These are phyloP conservation scores for Stenchaetothrips biformis DNA, from an alignment of 2,888 invertebrate genomes.

Conservation along the genomic window DNA sequence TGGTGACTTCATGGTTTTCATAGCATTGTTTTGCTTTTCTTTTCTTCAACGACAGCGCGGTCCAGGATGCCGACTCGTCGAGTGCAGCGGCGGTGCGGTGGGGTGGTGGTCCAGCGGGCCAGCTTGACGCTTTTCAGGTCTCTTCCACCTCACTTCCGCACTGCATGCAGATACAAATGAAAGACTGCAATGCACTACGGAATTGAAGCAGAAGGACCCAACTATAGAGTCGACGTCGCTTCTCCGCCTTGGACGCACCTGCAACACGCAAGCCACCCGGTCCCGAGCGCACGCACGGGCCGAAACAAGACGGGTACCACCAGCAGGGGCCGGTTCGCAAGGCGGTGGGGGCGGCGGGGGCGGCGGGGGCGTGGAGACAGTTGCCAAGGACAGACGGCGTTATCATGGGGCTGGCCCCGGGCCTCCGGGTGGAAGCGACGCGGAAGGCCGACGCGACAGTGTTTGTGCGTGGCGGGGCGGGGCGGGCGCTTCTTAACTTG, in stretches of 20 bases:
- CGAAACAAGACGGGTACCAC: too few species aligned
- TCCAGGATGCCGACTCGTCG: too few species aligned
- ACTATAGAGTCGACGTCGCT: neutral
- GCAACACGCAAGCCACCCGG: neutral
- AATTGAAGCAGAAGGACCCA: constrained; percentile 61
- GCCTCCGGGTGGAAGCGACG: neutral
- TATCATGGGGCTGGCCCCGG: too few species aligned
- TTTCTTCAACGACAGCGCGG: too few species aligned
- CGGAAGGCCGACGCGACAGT: neutral
- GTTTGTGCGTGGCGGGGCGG: neutral
- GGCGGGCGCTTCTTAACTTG: neutral
- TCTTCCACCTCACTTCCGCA: constrained; percentile 82
- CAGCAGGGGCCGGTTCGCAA: too few species aligned
- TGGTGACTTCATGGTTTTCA: too few species aligned
- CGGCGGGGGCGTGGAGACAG: too few species aligned
- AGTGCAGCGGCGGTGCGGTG: too few species aligned
- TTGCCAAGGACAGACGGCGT: too few species aligned
- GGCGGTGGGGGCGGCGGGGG: too few species aligned
- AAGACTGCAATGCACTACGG: constrained; percentile 96
- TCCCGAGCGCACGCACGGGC: too few species aligned
- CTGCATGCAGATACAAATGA: constrained; percentile 78
- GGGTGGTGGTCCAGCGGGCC: neutral
- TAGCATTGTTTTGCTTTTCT: too few species aligned
- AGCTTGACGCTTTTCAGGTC: neutral
- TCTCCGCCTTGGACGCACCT: neutral